Base-by-base conservation (phyloP, 53 echinoderm and acorn worm genomes). In the Patiria pectinifera region DNA sequence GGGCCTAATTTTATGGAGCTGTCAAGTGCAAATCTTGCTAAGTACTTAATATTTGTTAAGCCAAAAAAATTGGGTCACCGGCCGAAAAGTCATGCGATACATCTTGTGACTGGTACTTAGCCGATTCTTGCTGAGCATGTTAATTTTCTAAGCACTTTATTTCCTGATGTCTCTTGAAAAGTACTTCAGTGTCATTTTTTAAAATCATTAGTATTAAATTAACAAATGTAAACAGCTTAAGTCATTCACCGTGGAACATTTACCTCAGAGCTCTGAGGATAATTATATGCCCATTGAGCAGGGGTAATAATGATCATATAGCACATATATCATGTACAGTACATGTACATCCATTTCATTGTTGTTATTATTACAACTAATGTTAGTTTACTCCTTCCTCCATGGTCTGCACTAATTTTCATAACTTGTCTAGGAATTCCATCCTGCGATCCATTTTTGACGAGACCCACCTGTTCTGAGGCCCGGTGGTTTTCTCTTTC, bases 401-500 rank as follows among this genome's bases (percentile, higher is more conserved):
- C 35, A 35, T 35, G 35, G 35, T 74, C 22, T 9, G 24, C 10
- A 21, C 74, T 74, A n/a, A 70, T 70, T 70, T 70, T 70, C 4
- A 13, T 5, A 53, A 18, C 18, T 74, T 4, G 24, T 24, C 74
- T 24, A 23, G 13, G 74, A 74, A 74, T 74, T 74, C 24, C 19
- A 2, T 74, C 74, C 19, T 23, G 35, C 1, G 35, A 35, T 35
- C 35, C 2, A 23, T 74, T 24, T 43, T 47, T 79, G 80, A 87
- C 49, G 76, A 60, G 59, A 23, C 6, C 75, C 87, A 87, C 87
- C 88, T 88, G 88, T 62, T 21, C 3, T 14, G 11, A 15, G 48
- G 59, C 23, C 74, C n/a, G 35, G 16, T 35, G 76, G 26, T 62
- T 76, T 35, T 59, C 58, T 88, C 78, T 78, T 59, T 88, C 78